Base-by-base conservation (phyloP, 2,888 invertebrate genomes). In the Morpho achilles region DNA sequence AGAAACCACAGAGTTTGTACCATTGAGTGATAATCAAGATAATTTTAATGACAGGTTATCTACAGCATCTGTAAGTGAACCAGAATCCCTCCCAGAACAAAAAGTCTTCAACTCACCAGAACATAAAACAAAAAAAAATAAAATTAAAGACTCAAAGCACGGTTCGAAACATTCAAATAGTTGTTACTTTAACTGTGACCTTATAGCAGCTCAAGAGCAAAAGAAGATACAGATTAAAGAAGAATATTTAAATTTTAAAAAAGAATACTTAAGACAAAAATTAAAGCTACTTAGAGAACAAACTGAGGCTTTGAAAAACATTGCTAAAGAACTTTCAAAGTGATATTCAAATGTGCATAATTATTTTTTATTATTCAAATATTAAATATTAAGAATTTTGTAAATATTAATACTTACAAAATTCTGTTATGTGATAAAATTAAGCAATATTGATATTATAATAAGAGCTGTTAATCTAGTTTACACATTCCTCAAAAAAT, bases 231-330 rank as follows among this genome's bases (percentile, higher is more conserved):
- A 82, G 61, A 73, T 88, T 0, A 88, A 89, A 64, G 84, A 87
- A 63, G 86, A 87, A 56, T 89, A 86, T 69, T 78, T 82, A 10
- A 84, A 75, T 64, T 89, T 87, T 62, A 87, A 83, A 71, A 88
- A 87, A 64, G 84, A 87, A 61, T 89, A 89, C 72, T 75, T 88
- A 43, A 80, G 69, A 61, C 82, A 89, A 63, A 89, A 89, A 64
- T 70, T 89, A 53, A 74, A 79, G 63, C 53, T 87, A 44, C 69
- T 89, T 61, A 85, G 80, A 61, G 85, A 86, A 67, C 89, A 88
- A 63, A 84, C 84, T 4, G 87, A 87, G 63, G 88, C 89, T n/a
- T 69, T 89, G 8, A 84, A 84, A 69, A 76, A 69, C 66, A 88
- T 89, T 68, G 88, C 88, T 48, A 80, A 73, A 64, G 83, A 82